Evolutionary conservation across 1,140 invertebrate genomes (phyloP).

Genomic region (Papilio glaucus): DNA sequence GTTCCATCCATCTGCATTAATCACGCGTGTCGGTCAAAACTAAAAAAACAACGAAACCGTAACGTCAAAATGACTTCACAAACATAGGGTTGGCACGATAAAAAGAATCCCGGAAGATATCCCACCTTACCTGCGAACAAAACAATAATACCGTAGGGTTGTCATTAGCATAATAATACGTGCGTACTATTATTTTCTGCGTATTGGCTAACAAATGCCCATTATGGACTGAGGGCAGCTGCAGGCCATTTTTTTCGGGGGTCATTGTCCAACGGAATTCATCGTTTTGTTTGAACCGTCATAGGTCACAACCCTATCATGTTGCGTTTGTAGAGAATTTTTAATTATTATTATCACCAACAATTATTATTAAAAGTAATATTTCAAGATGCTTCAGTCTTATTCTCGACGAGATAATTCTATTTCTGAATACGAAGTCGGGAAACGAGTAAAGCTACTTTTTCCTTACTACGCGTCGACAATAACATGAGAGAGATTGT

Average conservation of each 20-base stretch:
- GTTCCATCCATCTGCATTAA: slow-evolving; percentile 73
- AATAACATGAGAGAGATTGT: too few relatives aligned
- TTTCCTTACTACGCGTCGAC: too few relatives aligned
- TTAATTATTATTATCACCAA: slow-evolving; percentile 15
- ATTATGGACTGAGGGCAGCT: slow-evolving; percentile 64
- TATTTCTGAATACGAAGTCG: too few relatives aligned
- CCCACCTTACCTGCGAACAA: slow-evolving; percentile 66
- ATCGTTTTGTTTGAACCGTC: slow-evolving; percentile 29
- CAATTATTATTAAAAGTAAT: background rate
- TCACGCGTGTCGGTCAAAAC: slow-evolving; percentile 65
- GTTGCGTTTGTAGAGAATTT: slow-evolving; percentile 2
- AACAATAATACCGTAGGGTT: slow-evolving; percentile 63
- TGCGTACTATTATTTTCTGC: slow-evolving; percentile 70
- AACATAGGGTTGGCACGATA: slow-evolving; percentile 56
- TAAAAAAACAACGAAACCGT: slow-evolving; percentile 54
- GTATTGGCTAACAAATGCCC: slow-evolving; percentile 69
- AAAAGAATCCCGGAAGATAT: slow-evolving; percentile 59
- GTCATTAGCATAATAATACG: slow-evolving; percentile 79
- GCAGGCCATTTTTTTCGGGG: slow-evolving; percentile 63
- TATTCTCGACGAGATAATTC: too few relatives aligned
- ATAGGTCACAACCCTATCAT: slow-evolving; percentile 44
- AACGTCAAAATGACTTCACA: slow-evolving; percentile 47
- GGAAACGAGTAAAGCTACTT: too few relatives aligned
- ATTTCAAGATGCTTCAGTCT: background rate
- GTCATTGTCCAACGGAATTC: slow-evolving; percentile 68